These are phyloP conservation scores for Mystacornis crossleyi DNA, from an alignment of 2,113 vertebrate genomes.

Conservation along the genomic window DNA sequence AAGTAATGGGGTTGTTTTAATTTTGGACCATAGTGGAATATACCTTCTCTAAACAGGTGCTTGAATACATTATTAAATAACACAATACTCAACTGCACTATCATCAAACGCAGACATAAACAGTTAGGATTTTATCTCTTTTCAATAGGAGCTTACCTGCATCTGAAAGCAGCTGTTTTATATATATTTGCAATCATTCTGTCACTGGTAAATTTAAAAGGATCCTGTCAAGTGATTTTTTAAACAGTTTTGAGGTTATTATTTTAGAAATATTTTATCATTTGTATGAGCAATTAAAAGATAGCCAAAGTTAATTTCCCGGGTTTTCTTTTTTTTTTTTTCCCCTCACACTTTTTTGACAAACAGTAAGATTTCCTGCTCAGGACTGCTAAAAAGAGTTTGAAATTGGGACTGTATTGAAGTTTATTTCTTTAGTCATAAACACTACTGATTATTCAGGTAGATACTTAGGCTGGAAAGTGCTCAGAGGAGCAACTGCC, in stretches of 20 bases:
- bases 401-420: background rate
- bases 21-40: conserved; percentile 57
- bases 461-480: background rate
- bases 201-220: background rate
- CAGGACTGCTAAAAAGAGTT: background rate
- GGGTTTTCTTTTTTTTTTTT: background rate
- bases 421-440: background rate
- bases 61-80: conserved; percentile 66
- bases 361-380: background rate
- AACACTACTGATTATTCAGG: background rate
- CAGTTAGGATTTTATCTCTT: conserved; percentile 19
- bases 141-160: conserved; percentile 33
- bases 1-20: conserved; percentile 55
- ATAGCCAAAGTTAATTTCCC: background rate
- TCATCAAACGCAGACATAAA: conserved; percentile 43
- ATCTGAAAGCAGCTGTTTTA: conserved; percentile 37
- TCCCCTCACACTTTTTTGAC: background rate
- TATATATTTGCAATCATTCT: conserved; percentile 1
- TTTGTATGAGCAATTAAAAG: background rate
- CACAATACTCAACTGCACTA: conserved; percentile 44
- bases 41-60: conserved; percentile 59
- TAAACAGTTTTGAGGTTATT: background rate
- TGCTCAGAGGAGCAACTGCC: background rate
- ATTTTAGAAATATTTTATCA: background rate
- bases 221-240: background rate